Conservation (phyloP, 2,888 invertebrate species). For the Muschampia plurimacula region DNA sequence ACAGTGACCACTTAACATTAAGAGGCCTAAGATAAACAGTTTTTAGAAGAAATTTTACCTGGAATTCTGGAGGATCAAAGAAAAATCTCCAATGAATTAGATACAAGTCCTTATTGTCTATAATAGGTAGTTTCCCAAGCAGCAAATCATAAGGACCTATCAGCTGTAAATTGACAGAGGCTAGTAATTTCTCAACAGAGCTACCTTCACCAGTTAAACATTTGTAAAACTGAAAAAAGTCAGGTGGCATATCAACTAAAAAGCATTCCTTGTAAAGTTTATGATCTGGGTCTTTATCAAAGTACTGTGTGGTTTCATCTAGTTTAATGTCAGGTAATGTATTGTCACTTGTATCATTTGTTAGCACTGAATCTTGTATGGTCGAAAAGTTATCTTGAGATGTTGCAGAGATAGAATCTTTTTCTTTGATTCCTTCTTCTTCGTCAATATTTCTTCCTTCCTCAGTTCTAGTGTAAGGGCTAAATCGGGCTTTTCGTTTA, state of each 20-base stretch:
- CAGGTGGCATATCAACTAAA: conserved; percentile 94
- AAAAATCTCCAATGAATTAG: conserved; percentile 95
- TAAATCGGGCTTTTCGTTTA: conserved; percentile 53
- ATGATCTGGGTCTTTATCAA: conserved; percentile 78
- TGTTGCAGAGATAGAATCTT: not conserved
- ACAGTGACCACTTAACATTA: too few species aligned
- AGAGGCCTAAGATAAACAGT: too few species aligned
- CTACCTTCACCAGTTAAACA: conserved; percentile 86
- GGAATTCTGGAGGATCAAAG: conserved; percentile 98
- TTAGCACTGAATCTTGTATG: not conserved
- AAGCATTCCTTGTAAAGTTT: conserved; percentile 90
- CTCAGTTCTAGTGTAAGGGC: conserved; percentile 53
- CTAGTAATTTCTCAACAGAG: conserved; percentile 87
- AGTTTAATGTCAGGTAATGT: conserved; percentile 10
- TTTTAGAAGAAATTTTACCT: conserved; percentile 73
- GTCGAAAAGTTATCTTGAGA: not conserved
- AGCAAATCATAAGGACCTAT: conserved; percentile 96
- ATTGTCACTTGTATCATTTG: not conserved
- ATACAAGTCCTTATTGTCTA: conserved; percentile 87
- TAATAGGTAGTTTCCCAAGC: conserved; percentile 85
- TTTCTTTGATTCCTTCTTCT: conserved; percentile 12
- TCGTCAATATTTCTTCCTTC: conserved; percentile 36
- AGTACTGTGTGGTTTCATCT: conserved; percentile 59
- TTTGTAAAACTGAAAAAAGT: conserved; percentile 94
- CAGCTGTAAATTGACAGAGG: conserved; percentile 88